Base-by-base conservation (phyloP, 2,113 vertebrate genomes). In the Pteruthius melanotis region DNA sequence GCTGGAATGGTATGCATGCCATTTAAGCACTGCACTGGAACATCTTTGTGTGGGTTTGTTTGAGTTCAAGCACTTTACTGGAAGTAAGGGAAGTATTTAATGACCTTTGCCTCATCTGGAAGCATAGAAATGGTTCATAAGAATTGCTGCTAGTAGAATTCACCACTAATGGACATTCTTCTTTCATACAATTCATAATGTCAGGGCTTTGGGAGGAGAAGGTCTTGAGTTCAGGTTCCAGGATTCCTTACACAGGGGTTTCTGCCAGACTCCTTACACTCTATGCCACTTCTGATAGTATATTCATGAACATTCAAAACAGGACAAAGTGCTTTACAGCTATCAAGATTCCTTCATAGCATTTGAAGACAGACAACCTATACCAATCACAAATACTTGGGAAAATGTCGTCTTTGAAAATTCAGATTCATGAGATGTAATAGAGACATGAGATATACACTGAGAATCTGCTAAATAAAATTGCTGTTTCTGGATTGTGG, bases 11-110 rank as follows among this genome's bases (percentile, higher is more conserved):
- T 30, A 92, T 90, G 80, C 80, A 54, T 92, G 24, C 60, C 63
- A 65, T 93, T 91, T 90, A 91, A 85, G 86, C 81, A 74, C 57
- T 92, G 44, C 77, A 77, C 31, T 94, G 87, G 49, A 89, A 95
- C 88, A 70, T 18, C 68, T 93, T 94, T 92, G 57, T 87, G 60
- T 66, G 57, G 68, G n/a, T 45, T 90, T 13, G 4, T 57, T 83
- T 64, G 59, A 80, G 66, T 77, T 86, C 45, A 86, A 79, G 39
- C 57, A 95, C 83, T 91, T 95, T 88, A 70, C 56, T 86, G 47
- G 31, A 93, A 76, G 17, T 68, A 71, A 80, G 5, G 59, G 54
- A 66, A 68, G 59, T 56, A 53, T 92, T 93, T 93, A 78, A 90
- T 64, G 45, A 44, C 75, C n/a, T 96, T 82, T 95, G 53, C 54